Conservation (phyloP, 2,888 invertebrate genomes). For the Sesamia inferens region DNA sequence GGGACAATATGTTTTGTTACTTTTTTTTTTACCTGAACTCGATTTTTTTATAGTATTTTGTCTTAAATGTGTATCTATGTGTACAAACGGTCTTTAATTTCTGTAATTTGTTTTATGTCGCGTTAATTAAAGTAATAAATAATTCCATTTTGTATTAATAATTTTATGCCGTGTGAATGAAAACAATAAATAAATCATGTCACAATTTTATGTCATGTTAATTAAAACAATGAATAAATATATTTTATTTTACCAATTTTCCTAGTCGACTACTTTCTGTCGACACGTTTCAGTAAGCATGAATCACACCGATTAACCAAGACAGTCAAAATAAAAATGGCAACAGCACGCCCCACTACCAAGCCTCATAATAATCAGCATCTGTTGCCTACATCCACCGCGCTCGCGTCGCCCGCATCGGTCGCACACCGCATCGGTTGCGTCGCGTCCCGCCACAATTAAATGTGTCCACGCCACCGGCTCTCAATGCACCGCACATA, state of each 20-base stretch:
- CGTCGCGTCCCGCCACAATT: constrained; percentile 77
- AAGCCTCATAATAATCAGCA: constrained; percentile 59
- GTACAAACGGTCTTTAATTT: not conserved
- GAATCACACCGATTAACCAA: constrained; percentile 22
- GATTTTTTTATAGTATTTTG: not conserved
- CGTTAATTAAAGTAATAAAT: no score
- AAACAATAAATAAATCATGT: no score
- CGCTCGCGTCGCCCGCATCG: constrained; percentile 51
- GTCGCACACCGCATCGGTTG: constrained; percentile 47
- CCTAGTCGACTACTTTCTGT: not conserved
- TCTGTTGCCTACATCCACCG: constrained; percentile 59
- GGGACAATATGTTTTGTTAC: no score
- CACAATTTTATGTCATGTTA: no score
- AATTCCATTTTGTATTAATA: no score
- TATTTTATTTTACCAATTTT: no score
- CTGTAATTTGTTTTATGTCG: no score
- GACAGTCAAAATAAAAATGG: constrained; percentile 12
- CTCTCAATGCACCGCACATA: constrained; percentile 79
- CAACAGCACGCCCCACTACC: constrained; percentile 24
- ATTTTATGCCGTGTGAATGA: no score
- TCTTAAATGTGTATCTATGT: no score
- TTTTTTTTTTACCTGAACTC: not conserved
- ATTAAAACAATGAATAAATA: no score
- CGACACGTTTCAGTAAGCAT: not conserved
- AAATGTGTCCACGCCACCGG: constrained; percentile 84